phyloP scores from a whole-genome alignment of 2,113 vertebrate species.

The Aphyosemion australe region DNA sequence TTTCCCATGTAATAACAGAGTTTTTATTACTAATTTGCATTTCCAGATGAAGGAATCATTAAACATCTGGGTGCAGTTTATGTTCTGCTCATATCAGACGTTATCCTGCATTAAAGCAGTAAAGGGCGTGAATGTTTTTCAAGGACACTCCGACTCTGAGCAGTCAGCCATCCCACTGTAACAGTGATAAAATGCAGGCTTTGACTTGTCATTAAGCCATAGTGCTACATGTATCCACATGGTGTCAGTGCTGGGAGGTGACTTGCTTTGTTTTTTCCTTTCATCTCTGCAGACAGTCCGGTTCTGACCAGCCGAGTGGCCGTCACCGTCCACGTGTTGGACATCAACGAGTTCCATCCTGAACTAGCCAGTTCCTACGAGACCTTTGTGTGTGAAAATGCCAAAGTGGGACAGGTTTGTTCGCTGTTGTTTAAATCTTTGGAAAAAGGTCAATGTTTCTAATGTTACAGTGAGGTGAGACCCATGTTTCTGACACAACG shows the following conservation, averaged over 20 bases:
- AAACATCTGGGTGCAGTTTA: slow-evolving; percentile 21
- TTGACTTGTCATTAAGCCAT: neutral
- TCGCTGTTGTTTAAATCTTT: too few relatives aligned
- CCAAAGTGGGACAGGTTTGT: slow-evolving; percentile 91
- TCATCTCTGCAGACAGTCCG: slow-evolving; percentile 85
- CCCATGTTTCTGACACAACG: neutral
- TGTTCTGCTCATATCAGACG: slow-evolving; percentile 2
- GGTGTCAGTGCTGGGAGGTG: slow-evolving; percentile 68
- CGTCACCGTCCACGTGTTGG: slow-evolving; percentile 90
- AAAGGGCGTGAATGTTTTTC: slow-evolving; percentile 16
- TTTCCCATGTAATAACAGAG: neutral
- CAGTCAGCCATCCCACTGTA: slow-evolving; percentile 4
- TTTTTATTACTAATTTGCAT: slow-evolving; percentile 35
- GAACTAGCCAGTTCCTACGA: slow-evolving; percentile 92
- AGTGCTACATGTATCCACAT: slow-evolving; percentile 56
- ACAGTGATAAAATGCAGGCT: slow-evolving; percentile 1
- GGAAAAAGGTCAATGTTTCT: neutral
- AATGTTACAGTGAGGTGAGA: neutral
- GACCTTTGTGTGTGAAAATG: slow-evolving; percentile 93
- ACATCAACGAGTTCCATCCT: slow-evolving; percentile 97
- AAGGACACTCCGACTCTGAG: slow-evolving; percentile 32
- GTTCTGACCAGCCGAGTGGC: slow-evolving; percentile 90
- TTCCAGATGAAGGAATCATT: slow-evolving; percentile 30
- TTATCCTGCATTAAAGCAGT: slow-evolving; percentile 8
- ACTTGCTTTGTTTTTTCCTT: neutral